A percentile compares a stretch with the other conserved stretches of the same genome.
These are phyloP conservation scores for Suillia variegata DNA, from an alignment of 2,888 invertebrate genomes.

Conservation along the genomic window DNA sequence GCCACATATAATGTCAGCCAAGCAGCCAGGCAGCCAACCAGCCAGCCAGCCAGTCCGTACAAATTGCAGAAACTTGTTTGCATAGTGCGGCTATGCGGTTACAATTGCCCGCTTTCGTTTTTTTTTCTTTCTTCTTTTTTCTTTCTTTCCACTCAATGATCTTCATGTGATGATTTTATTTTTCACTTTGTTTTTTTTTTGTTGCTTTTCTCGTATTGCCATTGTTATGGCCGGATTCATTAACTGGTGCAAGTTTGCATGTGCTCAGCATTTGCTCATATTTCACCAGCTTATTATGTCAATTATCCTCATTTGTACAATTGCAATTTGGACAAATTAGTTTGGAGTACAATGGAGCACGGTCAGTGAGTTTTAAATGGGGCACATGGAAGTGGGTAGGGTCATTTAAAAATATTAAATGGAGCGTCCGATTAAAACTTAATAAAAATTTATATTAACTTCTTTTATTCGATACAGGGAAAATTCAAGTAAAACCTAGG, in stretches of 20 bases:
- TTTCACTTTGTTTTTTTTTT: slow-evolving; percentile 3
- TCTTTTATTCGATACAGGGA: too few species aligned
- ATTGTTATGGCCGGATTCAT: slow-evolving; percentile 12
- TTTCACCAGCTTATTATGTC: background rate
- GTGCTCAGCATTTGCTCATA: background rate
- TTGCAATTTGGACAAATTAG: too few species aligned
- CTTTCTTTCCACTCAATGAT: background rate
- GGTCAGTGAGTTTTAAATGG: too few species aligned
- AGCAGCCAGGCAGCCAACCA: too few species aligned
- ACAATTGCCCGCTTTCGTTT: background rate
- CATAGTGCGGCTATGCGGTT: slow-evolving; percentile 1
- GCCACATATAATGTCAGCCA: background rate
- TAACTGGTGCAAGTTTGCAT: slow-evolving; percentile 7
- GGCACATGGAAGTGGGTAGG: too few species aligned
- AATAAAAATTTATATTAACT: too few species aligned
- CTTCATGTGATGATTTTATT: background rate
- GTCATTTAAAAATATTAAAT: too few species aligned
- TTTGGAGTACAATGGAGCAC: too few species aligned
- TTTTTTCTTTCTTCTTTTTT: background rate
- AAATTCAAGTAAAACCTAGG: too few species aligned
- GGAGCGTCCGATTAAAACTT: too few species aligned
- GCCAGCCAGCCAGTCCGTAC: too few species aligned
- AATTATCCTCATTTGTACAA: too few species aligned
- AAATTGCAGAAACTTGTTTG: slow-evolving; percentile 2
- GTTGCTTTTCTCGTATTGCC: background rate